These are phyloP conservation scores for Vanessa tameamea DNA, from an alignment of 1,140 invertebrate genomes.

Conservation along the genomic window DNA sequence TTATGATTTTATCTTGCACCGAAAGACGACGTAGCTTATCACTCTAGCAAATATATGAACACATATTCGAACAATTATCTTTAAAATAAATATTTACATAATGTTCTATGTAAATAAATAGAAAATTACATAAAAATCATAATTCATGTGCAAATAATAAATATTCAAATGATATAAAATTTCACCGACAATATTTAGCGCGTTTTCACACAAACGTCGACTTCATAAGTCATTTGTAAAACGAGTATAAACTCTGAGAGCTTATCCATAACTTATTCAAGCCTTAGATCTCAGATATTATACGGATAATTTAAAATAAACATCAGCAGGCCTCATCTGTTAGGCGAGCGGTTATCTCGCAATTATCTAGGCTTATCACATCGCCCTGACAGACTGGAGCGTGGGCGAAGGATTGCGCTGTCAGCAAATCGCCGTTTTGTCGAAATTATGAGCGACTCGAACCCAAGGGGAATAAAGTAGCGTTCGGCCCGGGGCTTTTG, in stretches of 20 bases:
- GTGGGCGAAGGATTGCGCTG: constrained; percentile 46
- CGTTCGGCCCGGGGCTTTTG: constrained; percentile 28
- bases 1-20: no score
- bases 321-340: constrained; percentile 25
- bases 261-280: constrained; percentile 24
- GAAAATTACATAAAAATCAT: no score
- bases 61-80: no score
- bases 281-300: constrained; percentile 17
- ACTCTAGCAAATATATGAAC: no score
- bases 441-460: constrained; percentile 47
- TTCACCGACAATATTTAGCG: neutral
- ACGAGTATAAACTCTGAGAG: constrained; percentile 16
- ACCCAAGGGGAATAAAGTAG: constrained; percentile 43
- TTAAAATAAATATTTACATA: no score
- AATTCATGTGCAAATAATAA: neutral
- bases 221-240: constrained; percentile 12
- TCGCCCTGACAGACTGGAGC: constrained; percentile 30
- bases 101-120: no score
- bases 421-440: constrained; percentile 52
- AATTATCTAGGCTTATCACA: constrained; percentile 53
- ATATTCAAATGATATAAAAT: neutral
- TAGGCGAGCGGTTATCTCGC: constrained; percentile 42
- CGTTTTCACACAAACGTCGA: neutral
- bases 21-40: no score
- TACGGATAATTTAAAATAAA: constrained; percentile 30